These are phyloP conservation scores for Mustela lutreola DNA, from an alignment of 2,113 vertebrate genomes.

Conservation along the genomic window DNA sequence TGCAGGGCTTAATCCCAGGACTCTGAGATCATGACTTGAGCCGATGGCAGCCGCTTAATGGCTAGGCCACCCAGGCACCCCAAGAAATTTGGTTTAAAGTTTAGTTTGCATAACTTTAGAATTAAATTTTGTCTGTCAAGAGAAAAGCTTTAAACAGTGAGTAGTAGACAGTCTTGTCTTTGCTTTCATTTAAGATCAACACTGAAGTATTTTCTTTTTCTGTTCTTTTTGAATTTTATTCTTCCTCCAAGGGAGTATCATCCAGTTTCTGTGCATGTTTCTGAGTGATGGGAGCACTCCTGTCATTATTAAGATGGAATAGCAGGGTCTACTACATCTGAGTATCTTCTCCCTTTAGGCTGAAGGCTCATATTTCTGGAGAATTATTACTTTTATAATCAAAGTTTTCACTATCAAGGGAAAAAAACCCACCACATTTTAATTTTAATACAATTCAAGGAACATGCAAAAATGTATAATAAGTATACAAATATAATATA, in stretches of 20 bases:
- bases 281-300: neutral
- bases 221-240: neutral
- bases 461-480: neutral
- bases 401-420: neutral
- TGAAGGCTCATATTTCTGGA: neutral
- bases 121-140: neutral
- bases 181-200: neutral
- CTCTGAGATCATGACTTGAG: too few relatives aligned
- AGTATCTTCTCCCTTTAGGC: neutral
- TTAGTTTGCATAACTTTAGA: neutral
- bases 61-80: too few relatives aligned
- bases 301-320: rapidly evolving
- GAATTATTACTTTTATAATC: neutral
- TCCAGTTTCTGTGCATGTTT: neutral
- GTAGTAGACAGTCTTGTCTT: neutral
- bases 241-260: neutral
- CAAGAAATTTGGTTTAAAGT: neutral
- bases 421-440: neutral
- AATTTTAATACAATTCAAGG: neutral
- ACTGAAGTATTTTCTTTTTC: neutral
- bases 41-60: too few relatives aligned
- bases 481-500: neutral
- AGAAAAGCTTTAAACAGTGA: neutral
- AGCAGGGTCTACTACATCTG: neutral
- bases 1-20: too few relatives aligned